These are phyloP conservation scores for Mormyrus iriodes DNA, from an alignment of 2,113 vertebrate genomes.

Conservation along the genomic window DNA sequence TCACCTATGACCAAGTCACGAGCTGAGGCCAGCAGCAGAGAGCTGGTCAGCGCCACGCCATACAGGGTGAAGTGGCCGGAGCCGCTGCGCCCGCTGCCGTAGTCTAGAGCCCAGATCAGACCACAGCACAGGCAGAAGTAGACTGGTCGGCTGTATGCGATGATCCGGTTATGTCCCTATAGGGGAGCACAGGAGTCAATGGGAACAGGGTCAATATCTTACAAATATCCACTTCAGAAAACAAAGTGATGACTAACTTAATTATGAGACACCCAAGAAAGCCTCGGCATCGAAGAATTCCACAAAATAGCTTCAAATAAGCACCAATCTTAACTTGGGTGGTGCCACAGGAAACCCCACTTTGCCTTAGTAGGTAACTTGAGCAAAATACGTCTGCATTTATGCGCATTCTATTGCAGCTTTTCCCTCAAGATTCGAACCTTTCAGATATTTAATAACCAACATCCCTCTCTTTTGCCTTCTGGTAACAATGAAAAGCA, in stretches of 20 bases:
- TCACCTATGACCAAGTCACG: slow-evolving; percentile 92
- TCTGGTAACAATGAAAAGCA: neutral
- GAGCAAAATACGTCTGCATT: neutral
- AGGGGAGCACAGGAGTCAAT: neutral
- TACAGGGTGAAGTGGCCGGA: slow-evolving; percentile 80
- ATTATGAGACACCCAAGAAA: neutral
- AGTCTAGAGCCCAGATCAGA: slow-evolving; percentile 93
- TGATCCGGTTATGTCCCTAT: slow-evolving; percentile 96
- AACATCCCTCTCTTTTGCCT: neutral
- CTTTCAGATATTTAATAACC: neutral
- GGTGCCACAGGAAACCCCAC: neutral
- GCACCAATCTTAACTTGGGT: neutral
- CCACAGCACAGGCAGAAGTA: slow-evolving; percentile 98
- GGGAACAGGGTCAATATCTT: neutral
- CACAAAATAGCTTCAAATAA: neutral
- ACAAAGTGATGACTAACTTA: neutral
- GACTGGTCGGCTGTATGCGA: slow-evolving; percentile 96
- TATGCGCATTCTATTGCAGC: neutral
- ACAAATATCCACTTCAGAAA: neutral
- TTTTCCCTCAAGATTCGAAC: neutral
- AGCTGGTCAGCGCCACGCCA: slow-evolving; percentile 85
- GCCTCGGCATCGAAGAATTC: neutral
- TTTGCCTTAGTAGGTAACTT: neutral
- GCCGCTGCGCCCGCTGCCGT: slow-evolving; percentile 76
- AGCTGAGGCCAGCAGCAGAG: slow-evolving; percentile 82